Base-by-base conservation (phyloP, 2,888 invertebrate genomes). In the Perizoma affinitatum region DNA sequence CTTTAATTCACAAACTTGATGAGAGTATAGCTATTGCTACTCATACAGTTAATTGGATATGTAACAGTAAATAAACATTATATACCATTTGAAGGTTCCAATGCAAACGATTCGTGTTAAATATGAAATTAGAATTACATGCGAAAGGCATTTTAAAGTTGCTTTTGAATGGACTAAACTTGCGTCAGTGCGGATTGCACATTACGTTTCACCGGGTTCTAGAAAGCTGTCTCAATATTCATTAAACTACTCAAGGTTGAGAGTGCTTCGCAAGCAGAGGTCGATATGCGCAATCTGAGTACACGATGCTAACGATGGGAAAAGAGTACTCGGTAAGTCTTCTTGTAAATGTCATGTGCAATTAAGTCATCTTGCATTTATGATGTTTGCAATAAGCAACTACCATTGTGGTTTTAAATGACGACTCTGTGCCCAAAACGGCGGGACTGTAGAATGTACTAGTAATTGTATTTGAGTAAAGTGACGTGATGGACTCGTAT, bases 391-490 rank as follows among this genome's bases (percentile, higher is more conserved):
- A 56, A 56, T 54, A 61, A 66, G 59, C 58, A 61, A 65, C 49
- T 59, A 58, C 65, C 61, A 66, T 68, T 68, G 62, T 64, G 42
- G 55, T 58, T 63, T 62, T 57, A 49, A 58, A 64, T 69, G 68
- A 66, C 66, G 70, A 70, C 57, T 61, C 56, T 51, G 55, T 48
- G 49, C 53, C 65, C 55, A 36, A 70, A 65, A 6, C 48, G 64
- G 74, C 68, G 58, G 65, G 66, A 63, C 69, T 56, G 62, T 69
- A 68, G 72, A 71, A 73, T 78, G 67, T 69, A 70, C 72, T 65
- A 72, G 73, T 76, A 76, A 80, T 79, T 71, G 72, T 71, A 75
- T 65, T 72, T 68, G 67, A 70, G 73, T 70, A 67, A 70, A 65
- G 56, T 71, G 71, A 72, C 67, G 67, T 63, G 61, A 65, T 61